Evolutionary conservation across 1,140 invertebrate species (phyloP).

Genomic region (Brachionus asplanchnoidis): DNA sequence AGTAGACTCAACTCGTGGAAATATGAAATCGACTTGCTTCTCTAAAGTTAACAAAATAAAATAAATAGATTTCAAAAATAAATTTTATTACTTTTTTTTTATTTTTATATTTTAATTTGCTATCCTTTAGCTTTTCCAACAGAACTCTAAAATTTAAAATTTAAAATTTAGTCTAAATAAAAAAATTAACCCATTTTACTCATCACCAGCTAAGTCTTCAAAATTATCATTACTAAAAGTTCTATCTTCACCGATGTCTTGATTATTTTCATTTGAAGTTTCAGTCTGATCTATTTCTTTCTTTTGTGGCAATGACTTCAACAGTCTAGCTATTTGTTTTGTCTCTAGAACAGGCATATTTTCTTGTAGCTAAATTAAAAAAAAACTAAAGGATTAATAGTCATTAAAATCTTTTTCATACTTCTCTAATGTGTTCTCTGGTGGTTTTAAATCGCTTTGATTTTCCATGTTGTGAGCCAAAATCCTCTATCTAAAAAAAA

Average conservation of each 20-base stretch:
- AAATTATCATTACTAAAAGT: neutral
- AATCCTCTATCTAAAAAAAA: slow-evolving; percentile 18
- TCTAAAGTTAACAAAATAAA: neutral
- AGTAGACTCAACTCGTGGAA: neutral
- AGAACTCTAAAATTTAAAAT: neutral
- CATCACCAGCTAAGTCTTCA: neutral
- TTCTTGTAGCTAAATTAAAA: slow-evolving; percentile 6
- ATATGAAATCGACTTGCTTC: slow-evolving; percentile 19
- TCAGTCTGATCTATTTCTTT: neutral
- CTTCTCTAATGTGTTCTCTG: slow-evolving; percentile 26
- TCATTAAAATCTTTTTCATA: neutral
- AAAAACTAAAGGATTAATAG: neutral
- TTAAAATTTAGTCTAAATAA: neutral
- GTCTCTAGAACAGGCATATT: slow-evolving; percentile 39
- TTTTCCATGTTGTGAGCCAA: neutral
- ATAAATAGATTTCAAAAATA: neutral
- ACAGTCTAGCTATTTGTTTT: neutral
- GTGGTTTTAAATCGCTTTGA: slow-evolving; percentile 28
- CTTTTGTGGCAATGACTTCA: neutral
- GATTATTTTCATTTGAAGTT: neutral
- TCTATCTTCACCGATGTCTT: neutral
- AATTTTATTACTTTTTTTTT: neutral
- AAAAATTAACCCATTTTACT: neutral
- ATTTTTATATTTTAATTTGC: neutral
- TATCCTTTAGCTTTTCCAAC: neutral